Evolutionary conservation across 2,888 invertebrate genomes (phyloP).

Genomic region (Priocnemis perturbator): DNA sequence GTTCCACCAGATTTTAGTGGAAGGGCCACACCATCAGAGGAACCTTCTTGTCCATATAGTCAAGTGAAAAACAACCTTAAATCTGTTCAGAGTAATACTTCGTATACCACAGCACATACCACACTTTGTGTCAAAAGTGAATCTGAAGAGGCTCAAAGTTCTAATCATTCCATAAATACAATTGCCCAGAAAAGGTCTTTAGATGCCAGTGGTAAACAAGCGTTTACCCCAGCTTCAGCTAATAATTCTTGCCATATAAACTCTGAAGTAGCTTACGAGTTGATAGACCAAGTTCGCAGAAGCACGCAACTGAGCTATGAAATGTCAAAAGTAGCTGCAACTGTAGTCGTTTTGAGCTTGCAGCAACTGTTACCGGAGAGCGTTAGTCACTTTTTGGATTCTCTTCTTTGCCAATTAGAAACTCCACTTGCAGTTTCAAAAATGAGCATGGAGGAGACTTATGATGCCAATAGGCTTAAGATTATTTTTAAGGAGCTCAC

Average conservation of each 20-base stretch:
- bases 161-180: not conserved
- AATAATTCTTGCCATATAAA: conserved; percentile 68
- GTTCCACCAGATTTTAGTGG: conserved; percentile 69
- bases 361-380: conserved; percentile 79
- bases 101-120: conserved; percentile 57
- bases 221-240: conserved; percentile 60
- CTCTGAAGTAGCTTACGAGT: conserved; percentile 81
- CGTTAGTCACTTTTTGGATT: conserved; percentile 79
- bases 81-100: conserved; percentile 54
- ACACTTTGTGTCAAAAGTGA: conserved; percentile 39
- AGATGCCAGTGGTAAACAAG: conserved; percentile 56
- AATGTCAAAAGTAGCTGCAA: conserved; percentile 89
- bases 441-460: conserved; percentile 86
- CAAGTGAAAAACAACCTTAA: conserved; percentile 53
- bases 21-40: conserved; percentile 62
- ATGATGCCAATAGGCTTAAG: conserved; percentile 89
- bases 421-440: conserved; percentile 80
- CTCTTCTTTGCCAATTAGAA: conserved; percentile 78
- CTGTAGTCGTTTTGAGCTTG: conserved; percentile 82
- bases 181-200: conserved; percentile 55
- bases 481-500: conserved; percentile 90
- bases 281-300: conserved; percentile 87
- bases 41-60: conserved; percentile 42
- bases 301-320: conserved; percentile 92
- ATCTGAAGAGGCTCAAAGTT: conserved; percentile 22